Conservation (phyloP, 2,888 invertebrate species). For the Abscondita cerata region DNA sequence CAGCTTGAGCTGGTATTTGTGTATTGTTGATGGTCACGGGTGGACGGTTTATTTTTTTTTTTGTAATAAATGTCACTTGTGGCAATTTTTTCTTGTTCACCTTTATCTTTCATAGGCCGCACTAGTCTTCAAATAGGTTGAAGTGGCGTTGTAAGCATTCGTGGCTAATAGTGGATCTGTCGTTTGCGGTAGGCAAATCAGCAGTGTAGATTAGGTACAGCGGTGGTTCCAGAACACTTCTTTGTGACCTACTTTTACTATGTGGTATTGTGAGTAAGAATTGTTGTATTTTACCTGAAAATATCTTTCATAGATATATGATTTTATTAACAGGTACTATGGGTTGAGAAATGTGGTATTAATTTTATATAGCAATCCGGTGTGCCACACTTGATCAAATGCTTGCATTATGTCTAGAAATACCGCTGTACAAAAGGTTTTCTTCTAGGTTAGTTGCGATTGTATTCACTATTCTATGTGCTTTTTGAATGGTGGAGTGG, state of each 20-base stretch:
- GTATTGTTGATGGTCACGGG: not conserved
- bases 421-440: not conserved
- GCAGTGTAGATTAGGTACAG: not conserved
- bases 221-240: not conserved
- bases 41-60: slow-evolving; percentile 2
- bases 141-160: not conserved
- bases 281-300: not conserved
- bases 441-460: not conserved
- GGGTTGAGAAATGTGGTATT: not conserved
- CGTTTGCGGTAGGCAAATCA: not conserved
- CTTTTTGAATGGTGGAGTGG: slow-evolving; percentile 15
- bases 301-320: not conserved
- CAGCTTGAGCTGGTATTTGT: not conserved
- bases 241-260: not conserved
- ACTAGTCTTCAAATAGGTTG: not conserved
- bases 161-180: not conserved
- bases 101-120: slow-evolving; percentile 2
- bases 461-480: slow-evolving; percentile 6
- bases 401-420: not conserved
- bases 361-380: slow-evolving; percentile 1
- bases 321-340: not conserved
- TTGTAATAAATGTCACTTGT: slow-evolving; percentile 5
- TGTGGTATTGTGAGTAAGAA: not conserved
- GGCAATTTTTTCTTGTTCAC: slow-evolving; percentile 4
- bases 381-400: not conserved